Base-by-base conservation (phyloP, 2,113 vertebrate species). In the Pionites leucogaster region DNA sequence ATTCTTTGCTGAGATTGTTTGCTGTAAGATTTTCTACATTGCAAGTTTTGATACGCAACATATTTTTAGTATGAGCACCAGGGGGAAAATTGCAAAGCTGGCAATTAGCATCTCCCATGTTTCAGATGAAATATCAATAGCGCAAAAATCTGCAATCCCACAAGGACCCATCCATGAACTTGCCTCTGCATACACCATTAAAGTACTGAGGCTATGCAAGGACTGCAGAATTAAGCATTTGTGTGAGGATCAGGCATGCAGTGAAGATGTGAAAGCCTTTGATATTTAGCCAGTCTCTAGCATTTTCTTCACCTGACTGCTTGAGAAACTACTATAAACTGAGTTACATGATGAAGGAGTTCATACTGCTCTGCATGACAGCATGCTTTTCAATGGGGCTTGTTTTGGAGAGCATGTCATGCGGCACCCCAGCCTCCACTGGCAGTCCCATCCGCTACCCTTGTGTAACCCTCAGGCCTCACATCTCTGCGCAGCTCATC, bases 71-170 rank as follows among this genome's bases (percentile, higher is more conserved):
- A 20, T 79, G 68, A 29, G 57, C 65, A 68, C 72, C 72, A 84
- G 65, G 50, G 55, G 85, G 74, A 88, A 46, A 82, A 57, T 80
- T 41, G 55, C 31, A 90, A 92, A 93, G 55, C 64, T 83, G 76
- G 31, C 60, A 75, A 74, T 92, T 86, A 71, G 17, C 49, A 44
- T 64, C 33, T 90, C 87, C 81, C 42, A 22, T 68, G 80, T 75
- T 90, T 86, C 68, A 68, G 72, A 83, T 90, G 90, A 92, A 96
- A 92, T 94, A 96, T 88, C 92, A 81, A 68, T 79, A 84, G 86
- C 13, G 0, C 62, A 90, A 69, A 94, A 88, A 92, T 92, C 79
- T 52, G 14, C 72, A 86, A 9, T 94, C 47, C 79, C 65, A 23
- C 33, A 60, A 72, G 62, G 62, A 78, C 44, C 31, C 28, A 33